Evolutionary conservation across 2,113 vertebrate species (phyloP), one percentile per base, ranked within the genome.

Genomic region (Larimichthys polyactis): DNA sequence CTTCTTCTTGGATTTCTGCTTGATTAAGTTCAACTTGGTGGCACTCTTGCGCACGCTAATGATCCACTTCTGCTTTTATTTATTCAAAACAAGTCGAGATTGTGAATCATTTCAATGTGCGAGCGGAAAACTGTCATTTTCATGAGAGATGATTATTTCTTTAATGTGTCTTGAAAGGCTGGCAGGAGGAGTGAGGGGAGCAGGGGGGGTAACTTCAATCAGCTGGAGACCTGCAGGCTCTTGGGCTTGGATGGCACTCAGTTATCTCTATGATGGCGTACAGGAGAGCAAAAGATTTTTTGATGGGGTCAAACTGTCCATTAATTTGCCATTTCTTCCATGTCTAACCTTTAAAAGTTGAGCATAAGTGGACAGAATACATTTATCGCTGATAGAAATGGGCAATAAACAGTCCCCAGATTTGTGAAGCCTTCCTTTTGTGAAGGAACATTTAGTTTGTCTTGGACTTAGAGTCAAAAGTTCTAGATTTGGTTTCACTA

Each of bases 21-120:
- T 80, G 78, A 75, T 77, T 64, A 77, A 59, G 65, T 82, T 78
- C 48, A 81, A 32, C 72, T 59, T 32, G 72, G 67, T 84, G 57
- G 59, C 72, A 15, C 40, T 78, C 78, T n/a, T 71, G n/a, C 71
- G 20, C 44, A 52, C 40, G 63, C 46, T 51, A 27, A 64, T 52
- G n/a, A 49, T 59, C 14, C 40, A 55, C 16, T 27, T 83, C 75
- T 51, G 64, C 20, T 19, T 27, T 22, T 22, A 1, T 55, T 65
- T 44, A 48, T 65, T 62, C 36, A 36, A 46, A 72, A 63, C 32
- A 54, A 76, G 66, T 60, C n/a, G n/a, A 40, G 20, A 64, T 48
- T 59, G 19, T 48, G 43, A 64, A 27, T 83, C 43, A 5, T 69
- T 22, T 83, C 46, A 8, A 52, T 74, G 49, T n/a, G 22, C 24